Conservation (phyloP, 2,888 invertebrate genomes). For the Melanargia galathea region DNA sequence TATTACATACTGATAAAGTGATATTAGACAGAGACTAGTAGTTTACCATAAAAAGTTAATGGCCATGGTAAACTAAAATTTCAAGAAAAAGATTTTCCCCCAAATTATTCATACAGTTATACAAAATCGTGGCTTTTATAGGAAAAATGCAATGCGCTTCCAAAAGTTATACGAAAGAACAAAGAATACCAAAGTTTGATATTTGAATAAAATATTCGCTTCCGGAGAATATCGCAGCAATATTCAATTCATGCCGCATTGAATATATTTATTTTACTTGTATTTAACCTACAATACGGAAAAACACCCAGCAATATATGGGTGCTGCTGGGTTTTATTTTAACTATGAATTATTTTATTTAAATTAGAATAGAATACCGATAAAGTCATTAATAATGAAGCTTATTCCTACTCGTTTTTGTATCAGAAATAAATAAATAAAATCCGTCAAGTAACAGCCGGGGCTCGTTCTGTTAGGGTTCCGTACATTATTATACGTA, state of each 20-base stretch:
- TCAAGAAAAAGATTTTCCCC: not conserved
- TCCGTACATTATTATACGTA: too few species aligned
- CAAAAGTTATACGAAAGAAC: constrained; percentile 5
- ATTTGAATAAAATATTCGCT: constrained; percentile 19
- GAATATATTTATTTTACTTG: constrained; percentile 10
- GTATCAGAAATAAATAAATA: too few species aligned
- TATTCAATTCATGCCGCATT: constrained; percentile 1
- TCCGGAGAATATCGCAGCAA: not conserved
- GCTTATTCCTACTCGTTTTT: too few species aligned
- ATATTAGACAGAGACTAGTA: too few species aligned
- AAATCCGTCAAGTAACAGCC: too few species aligned
- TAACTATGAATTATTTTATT: too few species aligned
- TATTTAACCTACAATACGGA: not conserved
- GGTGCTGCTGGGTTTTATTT: not conserved
- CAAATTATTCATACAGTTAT: constrained; percentile 1
- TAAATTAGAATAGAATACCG: too few species aligned
- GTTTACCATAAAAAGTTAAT: too few species aligned
- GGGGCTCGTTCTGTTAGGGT: too few species aligned
- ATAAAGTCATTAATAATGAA: too few species aligned
- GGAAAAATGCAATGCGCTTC: constrained; percentile 18
- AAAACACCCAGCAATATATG: too few species aligned
- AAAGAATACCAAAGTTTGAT: constrained; percentile 17
- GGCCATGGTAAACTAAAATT: not conserved
- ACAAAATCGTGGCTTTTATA: not conserved
- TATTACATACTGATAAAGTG: too few species aligned